Percentiles rank a stretch among this genome's conserved stretches.
These are phyloP conservation scores for Drosophila melanica DNA, from an alignment of 1,140 invertebrate genomes.

Conservation along the genomic window DNA sequence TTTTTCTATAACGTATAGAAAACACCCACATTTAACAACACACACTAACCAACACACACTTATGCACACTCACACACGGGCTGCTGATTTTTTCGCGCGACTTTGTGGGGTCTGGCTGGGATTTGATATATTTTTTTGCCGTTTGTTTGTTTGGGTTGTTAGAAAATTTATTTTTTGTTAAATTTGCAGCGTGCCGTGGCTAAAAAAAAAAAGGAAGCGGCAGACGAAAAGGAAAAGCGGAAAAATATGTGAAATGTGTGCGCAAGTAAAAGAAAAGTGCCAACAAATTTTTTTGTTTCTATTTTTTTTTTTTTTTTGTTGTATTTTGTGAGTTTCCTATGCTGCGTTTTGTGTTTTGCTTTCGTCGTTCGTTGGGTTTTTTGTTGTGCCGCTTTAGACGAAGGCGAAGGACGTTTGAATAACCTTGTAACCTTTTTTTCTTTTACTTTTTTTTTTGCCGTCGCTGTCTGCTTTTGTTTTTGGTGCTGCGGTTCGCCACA, in stretches of 20 bases:
- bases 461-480: slow-evolving; percentile 32
- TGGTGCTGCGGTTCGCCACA: slow-evolving; percentile 51
- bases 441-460: slow-evolving; percentile 28
- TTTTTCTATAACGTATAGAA: slow-evolving; percentile 64
- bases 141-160: slow-evolving; percentile 81
- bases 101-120: slow-evolving; percentile 63
- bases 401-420: slow-evolving; percentile 82
- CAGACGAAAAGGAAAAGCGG: slow-evolving; percentile 55
- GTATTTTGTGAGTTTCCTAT: slow-evolving; percentile 50
- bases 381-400: slow-evolving; percentile 55
- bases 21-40: slow-evolving; percentile 27
- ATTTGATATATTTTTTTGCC: slow-evolving; percentile 73
- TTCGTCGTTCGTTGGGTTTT: slow-evolving; percentile 56
- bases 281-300: slow-evolving; percentile 61
- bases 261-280: slow-evolving; percentile 81
- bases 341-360: slow-evolving; percentile 76
- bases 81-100: slow-evolving; percentile 73
- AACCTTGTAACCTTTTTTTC: slow-evolving; percentile 82
- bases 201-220: slow-evolving; percentile 32
- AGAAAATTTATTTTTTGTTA: slow-evolving; percentile 81
- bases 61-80: slow-evolving; percentile 18
- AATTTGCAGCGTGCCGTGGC: slow-evolving; percentile 51
- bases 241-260: slow-evolving; percentile 61
- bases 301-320: slow-evolving; percentile 49
- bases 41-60: slow-evolving; percentile 20